Evolutionary conservation across 2,797 vertebrate genomes (phyloP).

Genomic region (Sebastes kiyomatsui): DNA sequence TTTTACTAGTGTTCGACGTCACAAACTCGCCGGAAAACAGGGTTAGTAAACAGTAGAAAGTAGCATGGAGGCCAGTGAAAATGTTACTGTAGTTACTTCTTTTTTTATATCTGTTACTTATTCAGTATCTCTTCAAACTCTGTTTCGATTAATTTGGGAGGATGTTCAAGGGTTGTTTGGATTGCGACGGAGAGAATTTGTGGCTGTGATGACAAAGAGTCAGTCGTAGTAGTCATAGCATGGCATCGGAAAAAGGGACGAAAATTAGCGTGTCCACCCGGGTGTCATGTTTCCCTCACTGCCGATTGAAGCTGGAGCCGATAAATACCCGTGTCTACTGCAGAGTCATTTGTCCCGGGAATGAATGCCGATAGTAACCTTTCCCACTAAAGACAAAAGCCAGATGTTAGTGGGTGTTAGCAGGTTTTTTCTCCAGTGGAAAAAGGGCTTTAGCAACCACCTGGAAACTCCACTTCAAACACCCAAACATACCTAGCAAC

Average conservation of each 20-base stretch:
- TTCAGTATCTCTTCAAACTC: background rate
- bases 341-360: background rate
- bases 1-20: background rate
- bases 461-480: background rate
- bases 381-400: background rate
- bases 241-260: background rate
- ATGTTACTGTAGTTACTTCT: background rate
- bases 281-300: background rate
- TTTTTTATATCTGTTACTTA: background rate
- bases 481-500: background rate
- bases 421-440: background rate
- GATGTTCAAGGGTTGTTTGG: background rate
- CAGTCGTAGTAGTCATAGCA: background rate
- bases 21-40: background rate
- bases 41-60: too few relatives aligned
- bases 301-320: background rate
- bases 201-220: background rate
- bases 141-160: background rate
- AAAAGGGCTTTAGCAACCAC: background rate
- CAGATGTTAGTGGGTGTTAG: background rate
- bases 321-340: too few relatives aligned
- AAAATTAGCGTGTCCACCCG: background rate
- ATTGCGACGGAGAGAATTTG: background rate
- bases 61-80: too few relatives aligned
- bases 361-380: background rate